phyloP scores from a whole-genome alignment of 1,140 invertebrate genomes.

The Eriocheir sinensis region DNA sequence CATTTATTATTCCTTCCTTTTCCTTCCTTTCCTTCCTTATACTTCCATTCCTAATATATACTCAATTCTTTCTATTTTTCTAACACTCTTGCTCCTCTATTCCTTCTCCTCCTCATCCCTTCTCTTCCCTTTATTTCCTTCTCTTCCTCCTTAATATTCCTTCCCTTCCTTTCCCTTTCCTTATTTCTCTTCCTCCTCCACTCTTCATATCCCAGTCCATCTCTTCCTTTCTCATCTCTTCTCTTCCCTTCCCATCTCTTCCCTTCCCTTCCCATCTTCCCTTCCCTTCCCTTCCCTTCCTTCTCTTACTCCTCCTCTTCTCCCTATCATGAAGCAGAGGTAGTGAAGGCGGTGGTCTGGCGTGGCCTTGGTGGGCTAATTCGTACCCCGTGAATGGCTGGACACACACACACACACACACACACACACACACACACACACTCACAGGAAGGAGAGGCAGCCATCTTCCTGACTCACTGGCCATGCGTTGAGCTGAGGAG shows the following conservation, averaged over 20 bases:
- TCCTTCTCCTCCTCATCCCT: background rate
- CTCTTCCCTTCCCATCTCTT: background rate
- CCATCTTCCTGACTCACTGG: background rate
- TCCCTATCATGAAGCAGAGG: background rate
- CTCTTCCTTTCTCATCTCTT: background rate
- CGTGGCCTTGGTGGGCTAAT: background rate
- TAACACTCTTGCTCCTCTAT: background rate
- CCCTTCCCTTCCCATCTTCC: too few species aligned
- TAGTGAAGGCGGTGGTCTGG: background rate
- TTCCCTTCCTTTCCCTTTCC: too few species aligned
- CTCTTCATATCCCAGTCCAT: background rate
- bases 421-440: background rate
- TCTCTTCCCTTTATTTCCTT: too few species aligned
- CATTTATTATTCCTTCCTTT: background rate
- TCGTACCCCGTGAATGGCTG: background rate
- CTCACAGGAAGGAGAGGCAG: background rate
- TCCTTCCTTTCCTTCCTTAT: background rate
- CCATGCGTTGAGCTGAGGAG: background rate
- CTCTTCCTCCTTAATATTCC: too few species aligned
- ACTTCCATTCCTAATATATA: background rate
- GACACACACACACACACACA: background rate
- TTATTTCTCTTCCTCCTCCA: background rate
- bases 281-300: too few species aligned
- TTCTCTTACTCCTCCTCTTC: background rate
- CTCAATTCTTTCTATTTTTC: background rate